Conservation (phyloP, 2,888 invertebrate species). For the Psylliodes chrysocephalus region DNA sequence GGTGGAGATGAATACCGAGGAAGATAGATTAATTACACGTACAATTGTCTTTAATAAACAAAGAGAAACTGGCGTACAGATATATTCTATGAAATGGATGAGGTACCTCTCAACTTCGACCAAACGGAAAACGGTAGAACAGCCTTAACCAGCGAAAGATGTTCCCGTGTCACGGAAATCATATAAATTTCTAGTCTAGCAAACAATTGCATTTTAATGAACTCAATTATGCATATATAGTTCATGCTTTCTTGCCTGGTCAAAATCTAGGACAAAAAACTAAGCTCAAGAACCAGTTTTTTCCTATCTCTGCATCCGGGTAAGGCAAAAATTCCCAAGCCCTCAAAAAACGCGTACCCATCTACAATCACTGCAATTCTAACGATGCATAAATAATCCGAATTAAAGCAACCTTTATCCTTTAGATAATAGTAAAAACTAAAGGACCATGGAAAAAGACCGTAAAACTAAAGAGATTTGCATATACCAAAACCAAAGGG, state of each 20-base stretch:
- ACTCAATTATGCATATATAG: neutral
- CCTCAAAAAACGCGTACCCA: constrained; percentile 29
- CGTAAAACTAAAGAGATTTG: constrained; percentile 43
- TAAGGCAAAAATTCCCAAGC: constrained; percentile 18
- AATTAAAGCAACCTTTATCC: constrained; percentile 50
- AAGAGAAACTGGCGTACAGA: too few species aligned
- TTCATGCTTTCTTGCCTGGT: neutral
- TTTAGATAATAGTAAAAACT: constrained; percentile 50
- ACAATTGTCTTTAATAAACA: too few species aligned
- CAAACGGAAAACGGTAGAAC: too few species aligned
- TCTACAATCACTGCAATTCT: constrained; percentile 21
- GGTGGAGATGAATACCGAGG: too few species aligned
- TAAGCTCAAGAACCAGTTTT: constrained; percentile 17
- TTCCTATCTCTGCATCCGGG: neutral
- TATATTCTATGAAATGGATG: too few species aligned
- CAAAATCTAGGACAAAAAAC: neutral
- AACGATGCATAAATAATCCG: constrained; percentile 51
- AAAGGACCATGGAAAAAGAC: constrained; percentile 37
- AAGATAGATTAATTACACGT: too few species aligned
- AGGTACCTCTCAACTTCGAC: too few species aligned
- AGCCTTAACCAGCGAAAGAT: too few species aligned
- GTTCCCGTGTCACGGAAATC: too few species aligned
- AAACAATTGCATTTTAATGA: constrained; percentile 5
- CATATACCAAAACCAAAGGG: constrained; percentile 30
- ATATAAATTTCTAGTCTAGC: neutral